Percentiles rank a stretch among this genome's conserved stretches.
Evolutionary conservation across 2,888 invertebrate genomes (phyloP).

Genomic region (Myopa testacea): DNA sequence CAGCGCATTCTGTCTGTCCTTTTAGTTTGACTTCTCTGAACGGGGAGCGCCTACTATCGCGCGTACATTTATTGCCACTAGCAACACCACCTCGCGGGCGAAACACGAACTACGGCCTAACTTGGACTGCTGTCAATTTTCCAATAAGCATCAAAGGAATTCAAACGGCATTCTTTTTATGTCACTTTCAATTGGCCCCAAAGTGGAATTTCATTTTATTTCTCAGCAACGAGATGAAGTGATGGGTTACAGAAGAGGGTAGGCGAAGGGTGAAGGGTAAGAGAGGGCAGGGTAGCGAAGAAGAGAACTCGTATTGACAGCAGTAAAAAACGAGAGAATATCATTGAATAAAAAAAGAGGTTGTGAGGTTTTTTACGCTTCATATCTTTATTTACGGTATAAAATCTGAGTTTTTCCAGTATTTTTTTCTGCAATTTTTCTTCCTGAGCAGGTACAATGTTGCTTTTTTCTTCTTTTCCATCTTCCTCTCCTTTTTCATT

Average conservation of each 20-base stretch:
- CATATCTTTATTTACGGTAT: no score
- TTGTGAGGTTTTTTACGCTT: no score
- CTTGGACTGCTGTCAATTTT: slow-evolving; percentile 35
- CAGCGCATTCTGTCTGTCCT: not conserved
- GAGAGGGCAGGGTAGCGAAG: not conserved
- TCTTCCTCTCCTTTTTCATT: slow-evolving; percentile 4
- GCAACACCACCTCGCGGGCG: slow-evolving; percentile 10
- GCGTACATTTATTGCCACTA: slow-evolving; percentile 7
- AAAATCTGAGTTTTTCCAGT: not conserved
- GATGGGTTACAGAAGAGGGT: not conserved
- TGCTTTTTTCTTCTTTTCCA: not conserved
- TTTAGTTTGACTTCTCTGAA: slow-evolving; percentile 17
- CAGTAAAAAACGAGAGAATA: not conserved
- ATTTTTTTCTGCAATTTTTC: not conserved
- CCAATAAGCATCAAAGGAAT: slow-evolving; percentile 37
- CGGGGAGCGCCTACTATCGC: not conserved
- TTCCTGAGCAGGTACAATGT: slow-evolving; percentile 8
- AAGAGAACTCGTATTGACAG: no score
- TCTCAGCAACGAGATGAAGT: slow-evolving; percentile 1
- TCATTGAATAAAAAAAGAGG: not conserved
- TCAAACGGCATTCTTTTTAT: slow-evolving; percentile 36
- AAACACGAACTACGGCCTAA: not conserved
- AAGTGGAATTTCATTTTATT: slow-evolving; percentile 39
- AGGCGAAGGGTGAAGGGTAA: not conserved
- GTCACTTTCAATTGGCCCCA: slow-evolving; percentile 36